phyloP scores from a whole-genome alignment of 2,113 vertebrate genomes.

The Lota lota region DNA sequence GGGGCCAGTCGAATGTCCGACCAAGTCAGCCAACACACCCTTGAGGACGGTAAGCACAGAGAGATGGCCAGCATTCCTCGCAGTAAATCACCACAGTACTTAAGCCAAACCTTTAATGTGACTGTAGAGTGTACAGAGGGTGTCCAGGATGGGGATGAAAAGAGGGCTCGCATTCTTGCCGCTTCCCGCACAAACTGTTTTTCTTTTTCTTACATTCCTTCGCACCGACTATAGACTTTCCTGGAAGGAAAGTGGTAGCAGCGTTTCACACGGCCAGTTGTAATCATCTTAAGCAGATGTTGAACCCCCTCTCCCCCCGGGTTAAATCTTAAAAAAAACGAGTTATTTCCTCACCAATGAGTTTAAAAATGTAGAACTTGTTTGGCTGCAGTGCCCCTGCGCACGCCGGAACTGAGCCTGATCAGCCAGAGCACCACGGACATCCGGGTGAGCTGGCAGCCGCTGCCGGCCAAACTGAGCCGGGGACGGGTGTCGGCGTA shows the following conservation, averaged over 20 bases:
- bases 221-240: neutral
- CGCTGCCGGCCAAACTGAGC: slow-evolving; percentile 82
- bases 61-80: slow-evolving; percentile 42
- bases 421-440: slow-evolving; percentile 88
- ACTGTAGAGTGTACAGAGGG: slow-evolving; percentile 31
- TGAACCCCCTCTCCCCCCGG: neutral
- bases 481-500: slow-evolving; percentile 85
- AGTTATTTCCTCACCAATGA: too few species aligned
- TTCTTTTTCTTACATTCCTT: neutral
- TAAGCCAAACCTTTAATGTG: slow-evolving; percentile 30
- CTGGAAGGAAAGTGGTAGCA: neutral
- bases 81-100: slow-evolving; percentile 54
- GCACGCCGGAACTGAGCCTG: slow-evolving; percentile 91
- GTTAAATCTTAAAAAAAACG: too few species aligned
- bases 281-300: neutral
- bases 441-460: slow-evolving; percentile 90
- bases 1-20: slow-evolving; percentile 99
- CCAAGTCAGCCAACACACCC: slow-evolving; percentile 88
- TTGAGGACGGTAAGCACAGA: slow-evolving; percentile 88
- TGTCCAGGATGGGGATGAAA: slow-evolving; percentile 21
- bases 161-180: neutral
- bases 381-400: slow-evolving; percentile 82
- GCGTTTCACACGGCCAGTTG: neutral
- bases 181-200: neutral
- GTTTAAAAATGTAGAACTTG: neutral